These are phyloP conservation scores for Epinephelus coioides DNA, from an alignment of 2,797 vertebrate genomes.

Conservation along the genomic window DNA sequence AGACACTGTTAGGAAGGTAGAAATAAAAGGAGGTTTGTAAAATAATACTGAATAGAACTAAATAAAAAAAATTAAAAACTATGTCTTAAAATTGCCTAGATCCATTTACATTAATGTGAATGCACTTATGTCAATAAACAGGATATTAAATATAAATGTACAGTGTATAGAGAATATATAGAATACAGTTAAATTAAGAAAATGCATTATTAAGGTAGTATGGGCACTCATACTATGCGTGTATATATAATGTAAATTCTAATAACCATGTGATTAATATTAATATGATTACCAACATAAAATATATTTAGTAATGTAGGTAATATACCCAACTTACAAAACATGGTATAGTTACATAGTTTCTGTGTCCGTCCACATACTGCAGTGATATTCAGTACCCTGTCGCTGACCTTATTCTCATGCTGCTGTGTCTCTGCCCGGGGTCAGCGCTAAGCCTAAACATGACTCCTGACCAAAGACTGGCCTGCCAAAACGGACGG, in stretches of 20 bases:
- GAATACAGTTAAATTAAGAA: too few species aligned
- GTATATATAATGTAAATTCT: neutral
- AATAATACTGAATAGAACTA: too few species aligned
- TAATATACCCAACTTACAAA: neutral
- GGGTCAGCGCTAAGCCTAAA: constrained; percentile 65
- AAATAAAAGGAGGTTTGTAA: too few species aligned
- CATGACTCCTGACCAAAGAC: constrained; percentile 64
- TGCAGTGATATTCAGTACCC: constrained; percentile 5
- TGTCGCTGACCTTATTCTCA: constrained; percentile 66
- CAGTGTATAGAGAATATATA: too few species aligned
- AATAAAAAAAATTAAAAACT: too few species aligned
- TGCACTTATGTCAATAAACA: too few species aligned
- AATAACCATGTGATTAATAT: neutral
- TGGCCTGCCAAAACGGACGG: constrained; percentile 66
- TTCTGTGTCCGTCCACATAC: neutral
- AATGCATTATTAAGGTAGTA: neutral
- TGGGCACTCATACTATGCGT: neutral
- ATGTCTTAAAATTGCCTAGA: too few species aligned
- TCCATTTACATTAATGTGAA: too few species aligned
- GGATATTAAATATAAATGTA: too few species aligned
- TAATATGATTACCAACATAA: neutral
- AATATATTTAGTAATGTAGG: neutral
- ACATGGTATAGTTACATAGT: neutral
- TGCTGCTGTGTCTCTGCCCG: constrained; percentile 33
- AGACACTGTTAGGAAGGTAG: too few species aligned